Conservation (phyloP, 2,797 vertebrate species). For the Coccyzus lansbergi region DNA sequence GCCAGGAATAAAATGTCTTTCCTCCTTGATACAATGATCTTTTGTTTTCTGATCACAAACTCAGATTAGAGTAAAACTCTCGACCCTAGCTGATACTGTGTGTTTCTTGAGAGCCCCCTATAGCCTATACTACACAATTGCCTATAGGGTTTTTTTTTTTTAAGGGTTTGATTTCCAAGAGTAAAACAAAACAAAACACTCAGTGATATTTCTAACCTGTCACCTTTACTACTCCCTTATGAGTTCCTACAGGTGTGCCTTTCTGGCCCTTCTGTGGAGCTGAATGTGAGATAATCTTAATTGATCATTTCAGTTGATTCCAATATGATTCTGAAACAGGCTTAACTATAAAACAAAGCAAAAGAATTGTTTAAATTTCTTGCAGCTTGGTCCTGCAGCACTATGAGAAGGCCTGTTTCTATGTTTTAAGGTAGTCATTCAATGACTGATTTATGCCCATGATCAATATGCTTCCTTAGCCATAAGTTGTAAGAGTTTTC, state of each 20-base stretch:
- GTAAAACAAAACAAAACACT: neutral
- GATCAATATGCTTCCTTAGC: conserved; percentile 1
- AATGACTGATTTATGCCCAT: neutral
- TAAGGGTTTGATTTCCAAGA: neutral
- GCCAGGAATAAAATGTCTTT: conserved; percentile 8
- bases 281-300: neutral
- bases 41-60: neutral
- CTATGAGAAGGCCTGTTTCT: neutral
- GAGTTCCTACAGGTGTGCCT: neutral
- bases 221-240: neutral
- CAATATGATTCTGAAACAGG: neutral
- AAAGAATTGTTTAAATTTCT: neutral
- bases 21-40: neutral
- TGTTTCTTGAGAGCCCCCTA: conserved; percentile 52
- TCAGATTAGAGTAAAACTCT: neutral
- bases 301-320: neutral
- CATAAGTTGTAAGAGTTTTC: conserved; percentile 38
- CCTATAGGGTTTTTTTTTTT: neutral
- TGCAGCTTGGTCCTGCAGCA: neutral
- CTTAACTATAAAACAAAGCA: neutral
- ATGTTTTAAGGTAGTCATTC: neutral
- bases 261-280: neutral
- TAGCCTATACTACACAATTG: neutral
- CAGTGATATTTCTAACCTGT: neutral
- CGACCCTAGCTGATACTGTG: neutral